Evolutionary conservation across 2,888 invertebrate species (phyloP).

Genomic region (Amaurobius ferox): DNA sequence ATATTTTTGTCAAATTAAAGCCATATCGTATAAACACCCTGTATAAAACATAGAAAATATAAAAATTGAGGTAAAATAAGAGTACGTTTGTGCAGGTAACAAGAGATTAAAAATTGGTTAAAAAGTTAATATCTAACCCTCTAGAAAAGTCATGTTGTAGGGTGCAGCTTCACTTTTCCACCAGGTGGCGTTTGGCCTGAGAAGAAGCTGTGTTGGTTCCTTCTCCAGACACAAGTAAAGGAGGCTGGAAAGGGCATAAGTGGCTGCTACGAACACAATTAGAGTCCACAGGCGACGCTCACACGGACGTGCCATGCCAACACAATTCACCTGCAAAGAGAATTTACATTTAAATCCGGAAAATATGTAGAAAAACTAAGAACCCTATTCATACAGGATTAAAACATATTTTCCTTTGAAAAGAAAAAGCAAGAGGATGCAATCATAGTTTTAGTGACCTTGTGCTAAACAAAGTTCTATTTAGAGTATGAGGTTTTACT

Average conservation of each 20-base stretch:
- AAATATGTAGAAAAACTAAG: background rate
- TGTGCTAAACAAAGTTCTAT: no score
- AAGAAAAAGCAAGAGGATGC: no score
- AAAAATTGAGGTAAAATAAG: no score
- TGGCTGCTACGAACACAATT: conserved; percentile 37
- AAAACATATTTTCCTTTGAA: background rate
- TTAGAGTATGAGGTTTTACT: no score
- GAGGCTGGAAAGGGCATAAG: conserved; percentile 48
- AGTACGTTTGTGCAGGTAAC: no score
- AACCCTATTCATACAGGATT: background rate
- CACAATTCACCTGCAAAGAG: conserved; percentile 32
- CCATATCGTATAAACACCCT: no score
- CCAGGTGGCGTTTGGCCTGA: conserved; percentile 52
- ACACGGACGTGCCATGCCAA: conserved; percentile 46
- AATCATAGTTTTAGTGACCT: no score
- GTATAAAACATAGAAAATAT: no score
- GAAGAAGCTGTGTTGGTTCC: conserved; percentile 33
- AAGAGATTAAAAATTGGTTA: no score
- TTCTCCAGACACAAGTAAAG: conserved; percentile 38
- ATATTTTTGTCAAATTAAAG: no score
- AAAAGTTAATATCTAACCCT: conserved; percentile 35
- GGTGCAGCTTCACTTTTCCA: conserved; percentile 48
- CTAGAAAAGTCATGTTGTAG: conserved; percentile 65
- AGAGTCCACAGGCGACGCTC: conserved; percentile 60
- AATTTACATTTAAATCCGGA: no score